Base-by-base conservation (phyloP, 2,888 invertebrate genomes). In the Pollenia angustigena region DNA sequence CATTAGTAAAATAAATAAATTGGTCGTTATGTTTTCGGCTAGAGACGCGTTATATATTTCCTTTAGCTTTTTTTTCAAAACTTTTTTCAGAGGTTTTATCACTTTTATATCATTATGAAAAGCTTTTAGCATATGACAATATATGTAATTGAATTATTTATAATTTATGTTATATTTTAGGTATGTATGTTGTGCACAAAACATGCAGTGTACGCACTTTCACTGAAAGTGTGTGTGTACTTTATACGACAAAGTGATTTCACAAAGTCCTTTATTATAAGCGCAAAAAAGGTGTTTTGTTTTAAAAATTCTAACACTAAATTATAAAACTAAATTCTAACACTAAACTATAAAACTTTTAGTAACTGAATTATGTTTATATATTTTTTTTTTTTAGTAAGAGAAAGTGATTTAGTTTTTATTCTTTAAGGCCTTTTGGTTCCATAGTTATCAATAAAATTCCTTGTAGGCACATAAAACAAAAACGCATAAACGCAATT, bases 101-200 rank as follows among this genome's bases (percentile, higher is more conserved):
- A 84, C 84, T 87, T 87, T 32, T 87, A 84, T 75, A 46, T 84
- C 81, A 87, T 87, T 87, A 84, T 81, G 62, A 84, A 87, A 87
- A 87, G 87, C 87, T 87, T 87, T 87, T 87, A 87, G 87, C 84
- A 84, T 81, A 78, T 87, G 87, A 87, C 87, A 87, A 84, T 81
- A 66, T 81, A 64, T 72, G 62, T 87, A 87, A 87, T 84, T 87
- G 87, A 87, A 87, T 87, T 87, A 87, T 84, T 58, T 78, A 64
- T 14, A 69, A 32, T 79, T 64, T 80, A 44, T 71, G 79, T 79
- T 78, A 74, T 16, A 56, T 50, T 74, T 64, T 64, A n/a, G 62
- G n/a, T 11, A 48, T 54, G 18, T 23, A 32, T 18, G 6, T 32
- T 32, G 32, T 32, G 23, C 23, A 6, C 14, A 58, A 32, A 32